A percentile compares a stretch with the other conserved stretches of the same genome.
Evolutionary conservation across 2,888 invertebrate genomes (phyloP).

Genomic region (Drosophila mettleri): DNA sequence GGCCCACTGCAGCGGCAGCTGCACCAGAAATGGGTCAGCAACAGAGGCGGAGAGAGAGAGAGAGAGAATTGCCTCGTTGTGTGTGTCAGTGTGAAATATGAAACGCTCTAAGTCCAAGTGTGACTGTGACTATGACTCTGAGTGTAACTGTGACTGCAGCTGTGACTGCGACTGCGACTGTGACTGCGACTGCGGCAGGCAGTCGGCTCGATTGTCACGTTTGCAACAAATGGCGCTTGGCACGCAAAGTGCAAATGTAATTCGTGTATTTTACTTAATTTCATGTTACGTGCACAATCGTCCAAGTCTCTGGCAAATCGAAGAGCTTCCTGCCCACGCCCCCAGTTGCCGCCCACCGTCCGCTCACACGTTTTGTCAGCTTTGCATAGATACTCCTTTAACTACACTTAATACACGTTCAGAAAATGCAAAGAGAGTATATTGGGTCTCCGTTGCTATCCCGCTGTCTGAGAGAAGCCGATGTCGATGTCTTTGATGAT

Average conservation of each 20-base stretch:
- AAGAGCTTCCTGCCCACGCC: not conserved
- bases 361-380: constrained; percentile 3
- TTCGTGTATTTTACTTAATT: constrained; percentile 81
- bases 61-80: constrained; percentile 13
- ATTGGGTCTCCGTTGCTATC: not conserved
- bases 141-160: constrained; percentile 12
- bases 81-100: constrained; percentile 56
- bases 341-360: not conserved
- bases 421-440: not conserved
- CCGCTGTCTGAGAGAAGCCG: no score
- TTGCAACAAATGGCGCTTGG: constrained; percentile 80
- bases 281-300: constrained; percentile 80
- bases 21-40: constrained; percentile 25
- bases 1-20: constrained; percentile 8
- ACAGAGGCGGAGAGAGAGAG: constrained; percentile 19
- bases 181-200: constrained; percentile 17
- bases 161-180: constrained; percentile 9
- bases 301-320: constrained; percentile 71
- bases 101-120: constrained; percentile 37
- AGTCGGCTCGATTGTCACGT: constrained; percentile 72
- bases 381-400: constrained; percentile 4
- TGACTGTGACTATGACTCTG: not conserved
- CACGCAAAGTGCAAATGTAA: constrained; percentile 81
- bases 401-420: not conserved
- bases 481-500: no score